Evolutionary conservation across 2,888 invertebrate species (phyloP), one percentile per base, ranked within the genome.

Genomic region (Endotricha flammealis): DNA sequence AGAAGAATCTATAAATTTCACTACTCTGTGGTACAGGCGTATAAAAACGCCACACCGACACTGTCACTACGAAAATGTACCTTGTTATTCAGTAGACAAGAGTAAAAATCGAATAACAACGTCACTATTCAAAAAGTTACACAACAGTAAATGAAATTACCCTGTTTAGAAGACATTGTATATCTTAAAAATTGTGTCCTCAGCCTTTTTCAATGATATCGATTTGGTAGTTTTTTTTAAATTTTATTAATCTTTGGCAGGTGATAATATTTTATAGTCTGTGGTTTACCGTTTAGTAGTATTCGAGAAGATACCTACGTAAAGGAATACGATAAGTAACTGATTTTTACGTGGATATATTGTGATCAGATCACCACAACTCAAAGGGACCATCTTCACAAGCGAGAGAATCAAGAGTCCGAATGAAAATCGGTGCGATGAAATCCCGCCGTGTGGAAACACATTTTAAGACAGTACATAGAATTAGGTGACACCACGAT

Each of bases 131-230:
- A 69, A 77, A 76, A 69, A 64, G n/a, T n/a, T 73, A 78, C 74
- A 60, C 78, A 85, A 83, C 80, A 79, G 71, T 80, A 81, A 83
- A 85, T 56, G 46, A 85, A 80, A 75, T 74, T 83, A 85, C 85
- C 85, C 85, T 85, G 85, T 85, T 81, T 57, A 75, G 75, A 81
- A 80, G 82, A 85, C 85, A 82, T 85, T 86, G 85, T 86, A 85
- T 83, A 81, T 80, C 68, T 71, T 79, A 74, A 82, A 79, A 82
- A 79, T 77, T 78, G 76, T 73, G 75, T 78, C 86, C 83, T 85
- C 86, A 85, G 86, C 86, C 85, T 85, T 83, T 78, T 74, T 62
- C 59, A 76, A 82, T 86, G 85, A 86, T 86, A 86, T 83, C 64
- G n/a, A 66, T 66, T 72, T 70, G 67, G 67, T 77, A 55, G 49